Base-by-base conservation (phyloP, 2,888 invertebrate species). In the Drosophila kuntzei region DNA sequence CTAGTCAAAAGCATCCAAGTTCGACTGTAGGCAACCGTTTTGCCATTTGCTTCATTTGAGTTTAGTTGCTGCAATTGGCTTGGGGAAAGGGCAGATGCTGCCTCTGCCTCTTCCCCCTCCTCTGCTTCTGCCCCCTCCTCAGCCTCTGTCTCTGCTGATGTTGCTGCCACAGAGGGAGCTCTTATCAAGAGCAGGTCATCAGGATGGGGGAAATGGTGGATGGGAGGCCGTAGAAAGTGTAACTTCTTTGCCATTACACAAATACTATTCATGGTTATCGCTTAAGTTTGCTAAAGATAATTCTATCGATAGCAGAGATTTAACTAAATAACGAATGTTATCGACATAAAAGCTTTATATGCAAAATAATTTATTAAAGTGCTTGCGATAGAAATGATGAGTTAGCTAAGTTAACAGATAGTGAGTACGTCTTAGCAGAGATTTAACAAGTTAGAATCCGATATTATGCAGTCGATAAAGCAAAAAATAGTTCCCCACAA, bases 121-220 rank as follows among this genome's bases (percentile, higher is more conserved):
- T 16, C 65, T 65, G 61, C 64, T 22, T 32, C 14, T 12, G 18
- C 14, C 12, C 3, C 27, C 5, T 55, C 53, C 36, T 18, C 53
- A 46, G 54, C 43, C 29, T 29, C 62, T 60, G 53, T 64, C 7
- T 27, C 11, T n/a, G 8, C 25, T 51, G 51, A 25, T 9, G 46
- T 18, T 18, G 29, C 37, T 27, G 32, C 25, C 18, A 27, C 25
- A 11, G 57, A 29, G 9, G 60, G 18, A 65, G 55, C 37, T 60
- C 62, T 77, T 82, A 82, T 82, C 82, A 84, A 87, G 81, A 87
- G 79, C 87, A 84, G 81, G 81, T 82, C 82, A 82, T 87, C 82
- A 65, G 66, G 61, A 46, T 54, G 62, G 63, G 58, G 43, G 46
- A 64, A 49, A 55, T 66, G 60, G 46, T 55, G 55, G 51, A 20